Base-by-base conservation (phyloP, 2,113 vertebrate genomes). In the Anseranas semipalmata region DNA sequence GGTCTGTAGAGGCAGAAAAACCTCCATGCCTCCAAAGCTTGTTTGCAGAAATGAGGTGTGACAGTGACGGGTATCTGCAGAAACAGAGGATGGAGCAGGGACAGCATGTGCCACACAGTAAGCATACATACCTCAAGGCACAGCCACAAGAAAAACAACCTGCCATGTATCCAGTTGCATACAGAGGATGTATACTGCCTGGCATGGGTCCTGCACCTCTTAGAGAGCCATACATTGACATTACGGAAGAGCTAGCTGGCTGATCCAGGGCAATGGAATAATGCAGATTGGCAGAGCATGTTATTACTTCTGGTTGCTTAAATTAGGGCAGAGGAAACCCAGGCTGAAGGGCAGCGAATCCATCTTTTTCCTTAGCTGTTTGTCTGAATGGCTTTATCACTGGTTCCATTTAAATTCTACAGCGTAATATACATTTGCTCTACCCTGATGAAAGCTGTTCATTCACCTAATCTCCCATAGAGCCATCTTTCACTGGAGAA, bases 11-110 rank as follows among this genome's bases (percentile, higher is more conserved):
- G 35, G 32, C 15, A 78, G 19, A 41, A 75, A 30, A 35, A 15
- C 1, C 19, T 46, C 32, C 16, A 12, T 30, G 22, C 9, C 50
- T 73, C 32, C 28, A 65, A 66, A 60, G 15, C 1, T 12, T 37
- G 17, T 41, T 67, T 73, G 35, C 1, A 0, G 14, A 6, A 50
- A 19, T 1, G 3, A 6, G 3, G 4, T 1, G 3, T 0, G 1
- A 13, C 5, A 19, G 24, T 3, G 43, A 74, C 45, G 21, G 10
- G 3, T 50, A n/a, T 41, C 15, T 71, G 68, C 33, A 66, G 65
- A 75, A 67, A 32, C 2, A 59, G 35, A 39, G 24, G 10, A 24
- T 19, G 48, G 32, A 72, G n/a, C 35, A 41, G 52, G n/a, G 16
- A 53, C 12, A 15, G 9, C 1, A 0, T 6, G 22, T 24, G 15